Conservation (phyloP, 2,797 vertebrate species). For the Mormyrus hasselquistii region DNA sequence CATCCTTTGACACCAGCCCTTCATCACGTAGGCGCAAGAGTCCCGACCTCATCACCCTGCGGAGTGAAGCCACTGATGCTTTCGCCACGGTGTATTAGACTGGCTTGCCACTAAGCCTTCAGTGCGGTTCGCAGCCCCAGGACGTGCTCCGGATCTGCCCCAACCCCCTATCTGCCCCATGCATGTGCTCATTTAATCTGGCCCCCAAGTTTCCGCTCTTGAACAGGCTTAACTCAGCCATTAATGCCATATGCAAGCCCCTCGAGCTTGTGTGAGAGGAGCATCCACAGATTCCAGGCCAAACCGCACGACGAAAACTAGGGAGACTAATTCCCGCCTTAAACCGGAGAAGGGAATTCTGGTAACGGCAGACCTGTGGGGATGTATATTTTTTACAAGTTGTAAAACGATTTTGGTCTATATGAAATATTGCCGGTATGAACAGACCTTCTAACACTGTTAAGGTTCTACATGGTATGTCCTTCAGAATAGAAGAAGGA, state of each 20-base stretch:
- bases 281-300: neutral
- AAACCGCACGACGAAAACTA: neutral
- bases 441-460: neutral
- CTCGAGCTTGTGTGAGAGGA: neutral
- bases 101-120: neutral
- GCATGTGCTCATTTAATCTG: neutral
- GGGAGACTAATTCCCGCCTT: neutral
- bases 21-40: neutral
- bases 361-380: neutral
- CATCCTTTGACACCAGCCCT: neutral
- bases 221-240: neutral
- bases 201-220: neutral
- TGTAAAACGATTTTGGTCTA: neutral
- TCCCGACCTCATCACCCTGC: neutral
- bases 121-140: neutral
- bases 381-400: neutral
- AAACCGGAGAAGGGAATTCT: neutral
- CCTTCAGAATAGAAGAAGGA: neutral
- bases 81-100: neutral
- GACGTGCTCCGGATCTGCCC: neutral
- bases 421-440: neutral
- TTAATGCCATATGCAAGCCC: neutral
- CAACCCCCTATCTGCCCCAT: neutral
- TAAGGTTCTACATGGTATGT: neutral
- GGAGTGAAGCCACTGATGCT: neutral